Evolutionary conservation across 2,888 invertebrate species (phyloP).

Genomic region (Cryptocephalus moraei): DNA sequence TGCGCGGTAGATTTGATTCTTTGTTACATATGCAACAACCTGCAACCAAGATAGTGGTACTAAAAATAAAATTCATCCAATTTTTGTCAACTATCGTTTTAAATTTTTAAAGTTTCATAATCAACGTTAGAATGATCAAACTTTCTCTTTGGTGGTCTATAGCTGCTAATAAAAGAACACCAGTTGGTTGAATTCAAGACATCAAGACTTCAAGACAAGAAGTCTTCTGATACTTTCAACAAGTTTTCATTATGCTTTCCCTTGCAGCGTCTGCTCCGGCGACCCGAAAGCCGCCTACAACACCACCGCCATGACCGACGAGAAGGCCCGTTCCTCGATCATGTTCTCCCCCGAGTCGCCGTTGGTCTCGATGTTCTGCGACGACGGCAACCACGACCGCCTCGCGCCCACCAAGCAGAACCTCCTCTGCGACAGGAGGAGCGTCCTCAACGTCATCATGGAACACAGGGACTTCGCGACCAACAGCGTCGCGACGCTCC

Average conservation of each 20-base stretch:
- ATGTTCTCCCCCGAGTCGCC: conserved; percentile 44
- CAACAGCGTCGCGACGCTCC: conserved; percentile 19
- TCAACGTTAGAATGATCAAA: too few relatives aligned
- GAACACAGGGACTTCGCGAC: conserved; percentile 43
- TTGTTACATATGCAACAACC: too few relatives aligned
- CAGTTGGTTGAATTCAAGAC: too few relatives aligned
- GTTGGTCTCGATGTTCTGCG: conserved; percentile 50
- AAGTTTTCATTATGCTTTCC: neutral
- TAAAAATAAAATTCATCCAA: too few relatives aligned
- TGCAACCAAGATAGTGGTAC: too few relatives aligned
- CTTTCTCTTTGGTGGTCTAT: too few relatives aligned
- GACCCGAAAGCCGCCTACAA: conserved; percentile 28
- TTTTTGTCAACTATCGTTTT: too few relatives aligned
- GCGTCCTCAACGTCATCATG: conserved; percentile 48
- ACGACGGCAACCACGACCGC: conserved; percentile 48
- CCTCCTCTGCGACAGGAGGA: conserved; percentile 48
- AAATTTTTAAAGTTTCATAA: too few relatives aligned
- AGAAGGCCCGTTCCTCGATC: conserved; percentile 41
- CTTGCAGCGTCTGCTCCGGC: conserved; percentile 13
- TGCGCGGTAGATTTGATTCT: too few relatives aligned
- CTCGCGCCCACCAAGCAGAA: conserved; percentile 58
- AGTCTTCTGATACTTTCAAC: too few relatives aligned
- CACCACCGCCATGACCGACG: conserved; percentile 36
- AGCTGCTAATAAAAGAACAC: too few relatives aligned
- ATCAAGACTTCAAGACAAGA: too few relatives aligned